Percentiles rank a stretch among this genome's conserved stretches.
Conservation (phyloP, 1,140 invertebrate species). For the Vanessa tameamea region DNA sequence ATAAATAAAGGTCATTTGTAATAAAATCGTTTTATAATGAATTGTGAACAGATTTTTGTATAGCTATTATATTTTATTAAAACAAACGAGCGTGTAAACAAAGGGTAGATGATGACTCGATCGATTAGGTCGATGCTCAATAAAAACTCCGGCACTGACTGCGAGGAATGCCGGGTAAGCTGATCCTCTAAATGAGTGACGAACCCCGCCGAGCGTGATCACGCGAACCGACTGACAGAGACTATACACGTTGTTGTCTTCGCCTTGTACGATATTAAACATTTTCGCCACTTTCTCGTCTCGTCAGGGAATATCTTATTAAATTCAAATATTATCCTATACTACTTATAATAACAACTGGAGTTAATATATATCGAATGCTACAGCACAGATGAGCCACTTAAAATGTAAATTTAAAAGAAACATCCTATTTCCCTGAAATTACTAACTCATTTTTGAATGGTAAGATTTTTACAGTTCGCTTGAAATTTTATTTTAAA, state of each 20-base stretch:
- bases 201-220: slow-evolving; percentile 57
- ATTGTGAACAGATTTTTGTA: neutral
- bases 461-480: neutral
- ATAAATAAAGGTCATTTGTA: no score
- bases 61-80: slow-evolving; percentile 8
- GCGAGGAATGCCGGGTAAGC: slow-evolving; percentile 61
- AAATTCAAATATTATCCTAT: no score
- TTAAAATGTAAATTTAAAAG: neutral
- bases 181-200: slow-evolving; percentile 62
- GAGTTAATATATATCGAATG: neutral
- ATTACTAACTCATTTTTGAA: slow-evolving; percentile 8
- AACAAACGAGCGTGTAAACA: slow-evolving; percentile 39
- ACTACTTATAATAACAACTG: neutral
- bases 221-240: slow-evolving; percentile 68
- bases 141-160: slow-evolving; percentile 59
- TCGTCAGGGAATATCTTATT: no score
- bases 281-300: no score
- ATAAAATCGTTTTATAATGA: no score
- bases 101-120: slow-evolving; percentile 43
- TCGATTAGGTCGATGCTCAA: slow-evolving; percentile 52
- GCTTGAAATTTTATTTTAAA: slow-evolving; percentile 1
- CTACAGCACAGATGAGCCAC: neutral
- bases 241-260: slow-evolving; percentile 24
- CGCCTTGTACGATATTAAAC: no score
- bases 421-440: neutral